Evolutionary conservation across 2,113 vertebrate genomes (phyloP), one percentile per base, ranked within the genome.

Genomic region (Tychaedon coryphoeus): DNA sequence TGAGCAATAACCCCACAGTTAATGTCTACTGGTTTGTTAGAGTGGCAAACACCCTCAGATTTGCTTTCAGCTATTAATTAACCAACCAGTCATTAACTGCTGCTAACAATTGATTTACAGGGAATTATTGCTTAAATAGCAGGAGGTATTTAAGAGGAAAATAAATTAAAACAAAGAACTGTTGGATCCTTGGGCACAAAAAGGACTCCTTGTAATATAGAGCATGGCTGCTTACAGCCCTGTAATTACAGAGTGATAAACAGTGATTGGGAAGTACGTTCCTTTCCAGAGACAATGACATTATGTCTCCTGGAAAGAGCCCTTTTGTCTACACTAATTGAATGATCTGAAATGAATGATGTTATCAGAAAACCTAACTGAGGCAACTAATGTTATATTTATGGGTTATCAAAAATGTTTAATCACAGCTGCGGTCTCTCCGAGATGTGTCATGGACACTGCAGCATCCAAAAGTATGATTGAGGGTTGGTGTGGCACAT

Each of bases 31-130:
- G 92, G 91, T 92, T 97, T 97, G 91, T 94, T 96, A 94, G 83
- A 97, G 84, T n/a, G 20, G 60, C 6, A 80, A 98, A 97, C 97
- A 97, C 96, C 96, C 97, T 97, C 90, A 77, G 96, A 94, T 98
- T 97, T 97, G 96, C 97, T 98, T 98, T 98, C 95, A 97, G 98
- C 97, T 98, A 95, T 98, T 98, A 98, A 98, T 98, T 98, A 98
- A 95, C 97, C 96, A 98, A 98, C 97, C 82, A 93, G 96, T 97
- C 97, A 98, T 98, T 98, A 98, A 96, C 97, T 97, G 96, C 97
- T 97, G 95, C 87, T 98, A 98, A 97, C 98, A 98, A 97, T 96
- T 98, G 97, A 98, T 98, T 98, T 98, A 97, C 95, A 97, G 95
- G 94, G 95, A 97, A 97, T 98, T 98, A 98, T 97, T 97, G 90